A percentile compares a stretch with the other conserved stretches of the same genome.
Evolutionary conservation across 2,113 vertebrate genomes (phyloP).

Genomic region (Toxotes jaculatrix): DNA sequence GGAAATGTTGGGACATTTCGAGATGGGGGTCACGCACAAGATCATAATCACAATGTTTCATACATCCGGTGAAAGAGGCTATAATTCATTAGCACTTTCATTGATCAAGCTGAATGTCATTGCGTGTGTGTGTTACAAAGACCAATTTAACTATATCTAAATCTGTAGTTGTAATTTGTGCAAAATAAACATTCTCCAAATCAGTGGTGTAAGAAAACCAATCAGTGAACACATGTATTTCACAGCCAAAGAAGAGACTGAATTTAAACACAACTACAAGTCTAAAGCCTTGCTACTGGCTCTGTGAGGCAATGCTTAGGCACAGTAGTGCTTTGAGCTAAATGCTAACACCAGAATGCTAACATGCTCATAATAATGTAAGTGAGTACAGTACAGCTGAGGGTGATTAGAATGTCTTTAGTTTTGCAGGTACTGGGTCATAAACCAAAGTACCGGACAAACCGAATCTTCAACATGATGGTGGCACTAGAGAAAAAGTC

Average conservation of each 20-base stretch:
- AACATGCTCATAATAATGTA: background rate
- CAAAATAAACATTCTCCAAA: background rate
- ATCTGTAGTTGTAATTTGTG: background rate
- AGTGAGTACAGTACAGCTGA: background rate
- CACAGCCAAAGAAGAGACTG: too few relatives aligned
- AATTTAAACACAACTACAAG: background rate
- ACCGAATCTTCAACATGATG: too few relatives aligned
- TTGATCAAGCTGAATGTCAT: background rate
- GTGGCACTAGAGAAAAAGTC: background rate
- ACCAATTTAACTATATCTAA: background rate
- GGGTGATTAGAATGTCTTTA: background rate
- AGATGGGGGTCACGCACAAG: background rate
- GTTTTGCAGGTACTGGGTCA: background rate
- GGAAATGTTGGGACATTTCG: slow-evolving; percentile 26
- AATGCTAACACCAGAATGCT: background rate
- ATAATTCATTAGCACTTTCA: background rate
- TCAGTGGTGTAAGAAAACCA: background rate
- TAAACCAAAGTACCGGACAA: background rate
- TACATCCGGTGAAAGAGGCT: background rate
- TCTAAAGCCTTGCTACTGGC: too few relatives aligned
- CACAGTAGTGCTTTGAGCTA: background rate
- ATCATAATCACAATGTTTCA: slow-evolving; percentile 2
- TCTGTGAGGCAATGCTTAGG: too few relatives aligned
- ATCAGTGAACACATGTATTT: background rate
- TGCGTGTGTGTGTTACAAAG: background rate